phyloP scores from a whole-genome alignment of 2,797 vertebrate genomes.

The Acrossocheilus wenchowensis region DNA sequence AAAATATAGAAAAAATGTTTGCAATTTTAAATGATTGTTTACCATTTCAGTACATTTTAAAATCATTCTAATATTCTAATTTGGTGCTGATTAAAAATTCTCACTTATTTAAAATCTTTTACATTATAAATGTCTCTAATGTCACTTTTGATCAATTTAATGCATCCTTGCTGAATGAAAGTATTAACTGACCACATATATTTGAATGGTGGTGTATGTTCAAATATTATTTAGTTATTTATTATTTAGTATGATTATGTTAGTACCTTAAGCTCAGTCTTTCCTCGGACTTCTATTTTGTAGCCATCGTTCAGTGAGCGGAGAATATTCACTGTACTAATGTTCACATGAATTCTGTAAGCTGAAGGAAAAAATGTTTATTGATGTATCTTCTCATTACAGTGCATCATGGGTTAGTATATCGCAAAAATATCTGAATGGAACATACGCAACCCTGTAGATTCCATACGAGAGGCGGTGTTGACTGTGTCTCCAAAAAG shows the following conservation, averaged over 20 bases:
- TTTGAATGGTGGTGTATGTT: not conserved
- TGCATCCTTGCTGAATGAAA: not conserved
- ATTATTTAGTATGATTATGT: not conserved
- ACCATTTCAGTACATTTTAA: not conserved
- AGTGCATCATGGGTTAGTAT: not conserved
- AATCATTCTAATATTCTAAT: not conserved
- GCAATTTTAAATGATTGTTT: not conserved
- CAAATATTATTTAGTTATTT: not conserved
- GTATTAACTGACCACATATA: not conserved
- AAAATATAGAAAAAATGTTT: not conserved
- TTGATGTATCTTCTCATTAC: not conserved
- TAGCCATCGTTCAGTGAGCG: slow-evolving; percentile 81
- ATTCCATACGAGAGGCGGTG: slow-evolving; percentile 89
- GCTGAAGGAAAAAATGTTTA: slow-evolving; percentile 66
- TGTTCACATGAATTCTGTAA: slow-evolving; percentile 86
- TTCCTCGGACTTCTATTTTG: slow-evolving; percentile 81
- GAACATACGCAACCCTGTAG: slow-evolving; percentile 85
- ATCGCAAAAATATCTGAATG: not conserved
- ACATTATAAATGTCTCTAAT: not conserved
- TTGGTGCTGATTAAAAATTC: not conserved
- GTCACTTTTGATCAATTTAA: not conserved
- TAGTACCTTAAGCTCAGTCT: slow-evolving; percentile 83
- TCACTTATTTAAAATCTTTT: not conserved
- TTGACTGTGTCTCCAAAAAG: slow-evolving; percentile 89
- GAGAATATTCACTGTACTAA: slow-evolving; percentile 82